phyloP scores from a whole-genome alignment of 2,888 invertebrate genomes.

The Polydrusus pterygomalis region DNA sequence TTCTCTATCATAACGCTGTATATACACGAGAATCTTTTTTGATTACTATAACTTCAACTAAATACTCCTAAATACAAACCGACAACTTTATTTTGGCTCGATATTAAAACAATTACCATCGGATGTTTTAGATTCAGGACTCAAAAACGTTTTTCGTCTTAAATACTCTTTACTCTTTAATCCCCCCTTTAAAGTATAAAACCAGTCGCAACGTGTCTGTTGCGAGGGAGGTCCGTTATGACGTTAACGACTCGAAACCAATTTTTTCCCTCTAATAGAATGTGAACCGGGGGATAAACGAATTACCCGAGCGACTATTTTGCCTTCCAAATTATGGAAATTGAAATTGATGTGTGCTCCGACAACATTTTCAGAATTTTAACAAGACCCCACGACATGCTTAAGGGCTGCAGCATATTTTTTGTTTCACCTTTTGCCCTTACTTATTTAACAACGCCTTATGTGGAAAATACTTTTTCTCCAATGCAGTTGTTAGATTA shows the following conservation, averaged over 20 bases:
- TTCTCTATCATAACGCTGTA: too few species aligned
- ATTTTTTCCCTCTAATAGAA: slow-evolving; percentile 50
- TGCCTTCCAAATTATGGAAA: slow-evolving; percentile 54
- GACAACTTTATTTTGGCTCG: too few species aligned
- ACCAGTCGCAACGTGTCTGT: slow-evolving; percentile 9
- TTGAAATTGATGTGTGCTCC: slow-evolving; percentile 55
- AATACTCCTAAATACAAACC: too few species aligned
- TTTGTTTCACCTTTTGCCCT: slow-evolving; percentile 9
- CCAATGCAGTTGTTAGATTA: too few species aligned
- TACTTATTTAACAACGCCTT: not conserved
- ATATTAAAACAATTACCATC: too few species aligned
- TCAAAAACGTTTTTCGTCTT: too few species aligned
- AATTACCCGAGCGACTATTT: slow-evolving; percentile 50
- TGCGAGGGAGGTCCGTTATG: slow-evolving; percentile 33
- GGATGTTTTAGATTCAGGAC: not conserved
- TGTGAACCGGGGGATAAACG: slow-evolving; percentile 49
- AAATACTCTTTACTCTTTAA: slow-evolving; percentile 24
- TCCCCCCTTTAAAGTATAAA: not conserved
- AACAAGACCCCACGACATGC: slow-evolving; percentile 37
- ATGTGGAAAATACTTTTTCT: not conserved
- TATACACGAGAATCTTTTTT: too few species aligned
- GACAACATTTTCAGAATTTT: slow-evolving; percentile 54
- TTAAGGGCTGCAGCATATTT: not conserved
- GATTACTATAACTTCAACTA: too few species aligned
- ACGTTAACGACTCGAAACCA: slow-evolving; percentile 37